Evolutionary conservation across 2,888 invertebrate species (phyloP).

Genomic region (Ametastegia equiseti): DNA sequence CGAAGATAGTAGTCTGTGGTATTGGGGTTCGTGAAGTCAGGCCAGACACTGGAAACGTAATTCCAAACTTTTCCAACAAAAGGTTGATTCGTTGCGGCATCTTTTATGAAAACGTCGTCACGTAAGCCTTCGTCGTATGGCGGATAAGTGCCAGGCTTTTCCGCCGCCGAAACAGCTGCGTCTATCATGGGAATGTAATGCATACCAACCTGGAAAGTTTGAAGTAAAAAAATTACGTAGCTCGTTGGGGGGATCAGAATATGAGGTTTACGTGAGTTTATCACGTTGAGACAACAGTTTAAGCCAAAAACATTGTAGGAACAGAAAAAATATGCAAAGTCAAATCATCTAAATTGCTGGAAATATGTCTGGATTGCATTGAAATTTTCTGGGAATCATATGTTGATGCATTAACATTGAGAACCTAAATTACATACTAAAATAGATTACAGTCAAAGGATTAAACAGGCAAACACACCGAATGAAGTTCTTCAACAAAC

Average conservation of each 20-base stretch:
- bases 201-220: constrained; percentile 79
- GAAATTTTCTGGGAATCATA: no score
- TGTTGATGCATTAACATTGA: no score
- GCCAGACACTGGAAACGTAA: constrained; percentile 84
- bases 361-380: no score
- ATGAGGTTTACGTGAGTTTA: neutral
- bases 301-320: no score
- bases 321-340: no score
- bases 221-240: neutral
- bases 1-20: constrained; percentile 85
- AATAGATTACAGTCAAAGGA: no score
- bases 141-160: constrained; percentile 83
- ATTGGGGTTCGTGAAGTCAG: constrained; percentile 89
- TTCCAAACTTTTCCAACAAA: constrained; percentile 90
- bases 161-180: constrained; percentile 87
- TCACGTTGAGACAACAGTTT: no score
- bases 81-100: constrained; percentile 79
- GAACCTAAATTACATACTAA: no score
- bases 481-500: constrained; percentile 84
- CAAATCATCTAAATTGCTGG: no score
- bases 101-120: constrained; percentile 87
- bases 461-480: constrained; percentile 72
- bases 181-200: constrained; percentile 87
- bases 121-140: constrained; percentile 87
- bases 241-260: no score